Percentiles rank a stretch among this genome's conserved stretches.
Conservation (phyloP, 1,140 invertebrate species). For the Phthorimaea operculella region DNA sequence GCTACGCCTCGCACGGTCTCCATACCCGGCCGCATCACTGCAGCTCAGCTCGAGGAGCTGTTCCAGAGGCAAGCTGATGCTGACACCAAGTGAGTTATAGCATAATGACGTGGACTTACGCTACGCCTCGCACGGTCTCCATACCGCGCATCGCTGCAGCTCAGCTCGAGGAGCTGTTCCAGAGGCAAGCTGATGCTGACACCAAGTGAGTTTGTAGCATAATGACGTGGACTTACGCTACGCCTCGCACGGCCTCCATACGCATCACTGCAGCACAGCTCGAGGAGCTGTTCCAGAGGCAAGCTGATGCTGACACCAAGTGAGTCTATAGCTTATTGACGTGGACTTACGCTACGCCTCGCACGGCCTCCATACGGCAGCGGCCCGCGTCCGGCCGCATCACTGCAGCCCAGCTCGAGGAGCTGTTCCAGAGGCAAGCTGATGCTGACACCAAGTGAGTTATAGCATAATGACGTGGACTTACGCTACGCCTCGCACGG, state of each 20-base stretch:
- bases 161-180: conserved; percentile 91
- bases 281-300: conserved; percentile 89
- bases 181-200: conserved; percentile 74
- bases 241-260: conserved; percentile 84
- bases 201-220: conserved; percentile 31
- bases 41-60: too few species aligned
- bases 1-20: too few species aligned
- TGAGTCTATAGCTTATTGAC: conserved; percentile 16
- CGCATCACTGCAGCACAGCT: conserved; percentile 90
- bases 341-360: too few species aligned
- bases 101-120: too few species aligned
- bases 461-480: too few species aligned
- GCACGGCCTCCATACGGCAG: conserved; percentile 89
- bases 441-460: conserved; percentile 44
- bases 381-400: conserved; percentile 87
- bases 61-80: too few species aligned
- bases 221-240: too few species aligned
- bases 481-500: too few species aligned
- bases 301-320: conserved; percentile 67
- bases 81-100: too few species aligned
- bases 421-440: conserved; percentile 87
- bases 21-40: too few species aligned
- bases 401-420: conserved; percentile 89
- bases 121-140: conserved; percentile 84
- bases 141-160: conserved; percentile 90